Evolutionary conservation across 2,113 vertebrate species (phyloP).

Genomic region (Antigone vipio): DNA sequence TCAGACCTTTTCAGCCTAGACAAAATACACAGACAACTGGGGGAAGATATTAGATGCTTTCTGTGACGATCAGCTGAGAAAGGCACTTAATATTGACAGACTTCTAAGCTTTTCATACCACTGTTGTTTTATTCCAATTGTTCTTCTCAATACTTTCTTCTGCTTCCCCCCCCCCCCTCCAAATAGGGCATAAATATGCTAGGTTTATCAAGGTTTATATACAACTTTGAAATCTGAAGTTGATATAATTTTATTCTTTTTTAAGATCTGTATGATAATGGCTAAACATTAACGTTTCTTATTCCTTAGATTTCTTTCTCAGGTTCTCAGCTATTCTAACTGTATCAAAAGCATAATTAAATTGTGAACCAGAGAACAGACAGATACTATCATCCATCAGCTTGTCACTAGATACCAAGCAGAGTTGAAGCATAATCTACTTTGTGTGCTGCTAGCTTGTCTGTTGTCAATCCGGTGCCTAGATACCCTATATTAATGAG

Average conservation of each 20-base stretch:
- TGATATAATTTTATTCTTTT: neutral
- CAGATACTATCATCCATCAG: neutral
- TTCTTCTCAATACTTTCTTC: neutral
- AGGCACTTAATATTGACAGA: neutral
- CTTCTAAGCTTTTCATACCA: neutral
- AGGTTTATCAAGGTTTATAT: neutral
- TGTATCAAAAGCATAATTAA: slow-evolving; percentile 2
- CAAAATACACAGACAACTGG: neutral
- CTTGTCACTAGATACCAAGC: neutral
- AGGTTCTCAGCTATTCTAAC: neutral
- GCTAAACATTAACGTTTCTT: neutral
- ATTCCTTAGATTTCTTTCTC: neutral
- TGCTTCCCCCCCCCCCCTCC: neutral
- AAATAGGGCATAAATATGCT: neutral
- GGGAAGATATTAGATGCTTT: neutral
- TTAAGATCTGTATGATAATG: neutral
- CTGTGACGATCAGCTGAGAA: slow-evolving; percentile 14
- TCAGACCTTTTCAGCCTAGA: slow-evolving; percentile 31
- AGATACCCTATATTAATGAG: neutral
- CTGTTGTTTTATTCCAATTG: neutral
- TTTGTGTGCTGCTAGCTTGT: neutral
- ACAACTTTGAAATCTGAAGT: neutral
- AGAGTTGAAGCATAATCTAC: neutral
- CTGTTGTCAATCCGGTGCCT: neutral
- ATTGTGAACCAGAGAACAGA: neutral